Evolutionary conservation across 2,797 vertebrate species (phyloP).

Genomic region (Typhlichthys eigenmanni): DNA sequence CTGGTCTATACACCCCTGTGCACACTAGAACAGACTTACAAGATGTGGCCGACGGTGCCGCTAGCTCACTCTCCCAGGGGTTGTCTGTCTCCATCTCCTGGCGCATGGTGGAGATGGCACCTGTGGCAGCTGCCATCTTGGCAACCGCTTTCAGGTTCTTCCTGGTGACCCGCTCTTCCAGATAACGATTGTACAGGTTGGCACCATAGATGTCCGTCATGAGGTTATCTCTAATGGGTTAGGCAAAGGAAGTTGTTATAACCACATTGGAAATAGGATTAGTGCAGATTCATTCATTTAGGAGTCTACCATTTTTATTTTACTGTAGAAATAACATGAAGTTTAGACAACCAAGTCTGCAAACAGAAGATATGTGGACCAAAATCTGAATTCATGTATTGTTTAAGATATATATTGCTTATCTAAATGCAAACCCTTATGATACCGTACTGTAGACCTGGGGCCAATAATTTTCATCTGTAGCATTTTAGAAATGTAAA

Average conservation of each 20-base stretch:
- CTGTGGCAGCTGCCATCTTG: conserved; percentile 66
- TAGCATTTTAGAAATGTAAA: no score
- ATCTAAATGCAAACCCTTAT: no score
- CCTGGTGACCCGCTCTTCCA: conserved; percentile 71
- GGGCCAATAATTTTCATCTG: no score
- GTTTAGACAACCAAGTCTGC: no score
- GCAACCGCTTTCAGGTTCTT: conserved; percentile 69
- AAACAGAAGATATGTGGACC: no score
- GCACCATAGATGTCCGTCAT: conserved; percentile 94
- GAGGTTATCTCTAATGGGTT: conserved; percentile 83
- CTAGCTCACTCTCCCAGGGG: conserved; percentile 81
- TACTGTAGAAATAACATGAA: no score
- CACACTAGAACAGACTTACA: conserved; percentile 90
- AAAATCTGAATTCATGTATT: no score
- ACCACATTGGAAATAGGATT: no score
- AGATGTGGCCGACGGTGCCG: conserved; percentile 75
- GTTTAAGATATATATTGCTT: no score
- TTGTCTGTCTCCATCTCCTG: conserved; percentile 69
- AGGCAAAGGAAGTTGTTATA: neutral
- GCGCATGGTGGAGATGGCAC: conserved; percentile 55
- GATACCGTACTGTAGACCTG: no score
- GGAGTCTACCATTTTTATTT: no score
- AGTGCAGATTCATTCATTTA: no score
- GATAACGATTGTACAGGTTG: conserved; percentile 89
- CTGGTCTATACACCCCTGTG: conserved; percentile 87